phyloP scores from a whole-genome alignment of 2,113 vertebrate genomes.

The Calidris pygmaea region DNA sequence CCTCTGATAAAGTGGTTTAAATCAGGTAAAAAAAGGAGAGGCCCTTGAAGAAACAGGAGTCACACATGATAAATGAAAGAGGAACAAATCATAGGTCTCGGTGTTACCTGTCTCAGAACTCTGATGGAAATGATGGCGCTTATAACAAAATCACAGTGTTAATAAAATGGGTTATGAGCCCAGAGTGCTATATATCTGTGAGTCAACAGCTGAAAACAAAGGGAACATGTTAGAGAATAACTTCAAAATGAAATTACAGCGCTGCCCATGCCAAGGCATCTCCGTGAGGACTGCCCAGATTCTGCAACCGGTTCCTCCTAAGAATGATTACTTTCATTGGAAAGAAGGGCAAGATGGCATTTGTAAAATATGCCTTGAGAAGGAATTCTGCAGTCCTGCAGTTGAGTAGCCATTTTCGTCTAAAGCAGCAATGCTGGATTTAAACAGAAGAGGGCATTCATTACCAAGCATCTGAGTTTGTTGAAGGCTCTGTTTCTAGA shows the following conservation, averaged over 20 bases:
- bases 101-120: background rate
- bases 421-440: slow-evolving; percentile 30
- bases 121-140: background rate
- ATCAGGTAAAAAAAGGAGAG: background rate
- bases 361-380: background rate
- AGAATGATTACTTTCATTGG: background rate
- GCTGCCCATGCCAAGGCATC: background rate
- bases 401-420: background rate
- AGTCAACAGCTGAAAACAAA: slow-evolving; percentile 27
- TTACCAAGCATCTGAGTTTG: slow-evolving; percentile 16
- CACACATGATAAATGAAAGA: background rate
- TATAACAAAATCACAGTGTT: background rate
- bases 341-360: background rate
- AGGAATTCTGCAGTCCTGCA: background rate
- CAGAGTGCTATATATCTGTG: background rate
- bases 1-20: background rate
- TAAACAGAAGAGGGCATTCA: slow-evolving; percentile 73
- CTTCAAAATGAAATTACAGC: slow-evolving; percentile 21
- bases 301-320: background rate
- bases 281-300: background rate
- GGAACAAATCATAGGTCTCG: background rate
- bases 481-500: background rate
- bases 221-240: background rate
- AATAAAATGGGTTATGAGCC: background rate
- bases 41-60: background rate